A percentile compares a stretch with the other conserved stretches of the same genome.
Evolutionary conservation across 64 coral and sea anemone genomes (phyloP).

Genomic region (Stichodactyla helianthus): DNA sequence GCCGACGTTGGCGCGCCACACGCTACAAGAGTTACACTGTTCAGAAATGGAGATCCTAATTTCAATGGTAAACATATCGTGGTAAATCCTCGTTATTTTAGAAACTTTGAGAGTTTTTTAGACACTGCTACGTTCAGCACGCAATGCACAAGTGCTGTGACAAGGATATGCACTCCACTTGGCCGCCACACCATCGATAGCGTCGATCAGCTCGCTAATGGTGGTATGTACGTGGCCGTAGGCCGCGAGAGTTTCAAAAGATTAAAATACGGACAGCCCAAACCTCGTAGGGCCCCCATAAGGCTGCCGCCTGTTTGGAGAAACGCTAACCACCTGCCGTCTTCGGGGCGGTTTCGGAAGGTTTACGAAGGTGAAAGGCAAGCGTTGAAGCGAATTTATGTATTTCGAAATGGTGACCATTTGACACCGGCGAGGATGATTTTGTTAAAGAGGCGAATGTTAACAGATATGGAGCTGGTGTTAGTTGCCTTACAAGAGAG

Average conservation of each 20-base stretch:
- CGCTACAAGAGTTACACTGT: conserved; percentile 57
- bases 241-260: conserved; percentile 72
- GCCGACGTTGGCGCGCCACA: not conserved
- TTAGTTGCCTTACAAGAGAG: conserved; percentile 59
- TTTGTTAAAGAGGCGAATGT: conserved; percentile 47
- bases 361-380: conserved; percentile 75
- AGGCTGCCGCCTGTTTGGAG: conserved; percentile 19
- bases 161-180: conserved; percentile 62
- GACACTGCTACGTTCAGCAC: conserved; percentile 43
- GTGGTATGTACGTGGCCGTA: conserved; percentile 54
- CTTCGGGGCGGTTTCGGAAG: conserved; percentile 39
- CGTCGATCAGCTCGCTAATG: conserved; percentile 42
- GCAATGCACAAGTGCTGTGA: conserved; percentile 54
- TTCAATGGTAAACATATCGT: conserved; percentile 69
- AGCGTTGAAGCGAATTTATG: conserved; percentile 53
- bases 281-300: conserved; percentile 4
- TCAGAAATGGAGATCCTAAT: conserved; percentile 66
- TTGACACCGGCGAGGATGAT: conserved; percentile 51
- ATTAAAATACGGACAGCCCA: conserved; percentile 50
- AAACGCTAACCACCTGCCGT: not conserved
- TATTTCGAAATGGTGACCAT: conserved; percentile 73
- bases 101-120: conserved; percentile 54
- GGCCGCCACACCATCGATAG: conserved; percentile 43
- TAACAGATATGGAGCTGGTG: conserved; percentile 67
- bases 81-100: conserved; percentile 48